A percentile compares a stretch with the other conserved stretches of the same genome.
Conservation (phyloP, 2,888 invertebrate species). For the Epistrophe grossulariae region DNA sequence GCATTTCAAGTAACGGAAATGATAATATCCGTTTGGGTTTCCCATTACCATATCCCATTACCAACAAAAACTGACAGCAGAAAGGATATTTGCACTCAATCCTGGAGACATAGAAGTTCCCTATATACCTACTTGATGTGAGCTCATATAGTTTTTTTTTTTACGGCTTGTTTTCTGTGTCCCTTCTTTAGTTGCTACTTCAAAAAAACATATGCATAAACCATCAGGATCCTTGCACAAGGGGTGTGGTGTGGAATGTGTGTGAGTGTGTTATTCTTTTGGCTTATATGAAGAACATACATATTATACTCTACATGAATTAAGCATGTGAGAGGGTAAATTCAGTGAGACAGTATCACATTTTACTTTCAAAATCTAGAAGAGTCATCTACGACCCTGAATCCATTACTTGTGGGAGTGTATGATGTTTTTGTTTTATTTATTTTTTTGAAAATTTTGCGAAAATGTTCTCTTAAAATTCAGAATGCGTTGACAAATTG, state of each 20-base stretch:
- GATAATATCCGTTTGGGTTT: slow-evolving; percentile 75
- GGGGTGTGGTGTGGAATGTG: background rate
- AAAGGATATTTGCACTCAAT: slow-evolving; percentile 74
- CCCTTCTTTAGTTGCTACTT: slow-evolving; percentile 8
- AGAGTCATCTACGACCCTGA: slow-evolving; percentile 34
- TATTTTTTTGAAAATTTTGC: slow-evolving; percentile 42
- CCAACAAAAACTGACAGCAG: slow-evolving; percentile 73
- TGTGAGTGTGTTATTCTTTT: slow-evolving; percentile 38
- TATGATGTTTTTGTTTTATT: slow-evolving; percentile 11
- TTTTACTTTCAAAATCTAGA: slow-evolving; percentile 39
- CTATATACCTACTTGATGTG: slow-evolving; percentile 37
- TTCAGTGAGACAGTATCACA: slow-evolving; percentile 53
- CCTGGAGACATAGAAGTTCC: slow-evolving; percentile 60
- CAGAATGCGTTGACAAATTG: slow-evolving; percentile 61
- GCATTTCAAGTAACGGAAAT: slow-evolving; percentile 75
- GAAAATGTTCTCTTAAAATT: slow-evolving; percentile 55
- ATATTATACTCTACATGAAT: slow-evolving; percentile 32
- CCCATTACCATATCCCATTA: slow-evolving; percentile 76
- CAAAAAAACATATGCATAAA: slow-evolving; percentile 61
- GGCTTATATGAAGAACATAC: slow-evolving; percentile 1
- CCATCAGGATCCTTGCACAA: slow-evolving; percentile 44
- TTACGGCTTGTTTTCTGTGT: slow-evolving; percentile 21
- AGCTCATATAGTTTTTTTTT: slow-evolving; percentile 50
- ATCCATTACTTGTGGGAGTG: slow-evolving; percentile 29
- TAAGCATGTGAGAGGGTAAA: slow-evolving; percentile 45